phyloP scores from a whole-genome alignment of 2,113 vertebrate species.

The Thamnaconus septentrionalis region DNA sequence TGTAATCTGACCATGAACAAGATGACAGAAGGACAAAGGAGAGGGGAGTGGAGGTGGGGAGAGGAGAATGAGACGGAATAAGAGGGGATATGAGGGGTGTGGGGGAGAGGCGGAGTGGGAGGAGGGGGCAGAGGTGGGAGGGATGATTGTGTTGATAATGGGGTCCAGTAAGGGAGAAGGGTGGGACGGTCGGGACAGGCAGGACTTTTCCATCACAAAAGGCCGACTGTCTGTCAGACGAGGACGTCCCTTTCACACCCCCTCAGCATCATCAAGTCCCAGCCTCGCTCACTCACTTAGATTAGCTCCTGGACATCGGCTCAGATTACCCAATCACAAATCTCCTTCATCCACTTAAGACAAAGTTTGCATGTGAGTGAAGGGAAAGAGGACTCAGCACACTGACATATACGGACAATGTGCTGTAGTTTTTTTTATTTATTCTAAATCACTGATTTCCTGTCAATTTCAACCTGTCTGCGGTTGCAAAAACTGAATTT shows the following conservation, averaged over 20 bases:
- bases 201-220: slow-evolving; percentile 55
- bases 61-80: slow-evolving; percentile 22
- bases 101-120: too few species aligned
- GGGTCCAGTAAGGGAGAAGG: slow-evolving; percentile 17
- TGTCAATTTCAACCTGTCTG: too few species aligned
- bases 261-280: slow-evolving; percentile 47
- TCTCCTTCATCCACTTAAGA: slow-evolving; percentile 40
- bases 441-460: too few species aligned
- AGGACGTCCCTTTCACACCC: slow-evolving; percentile 42
- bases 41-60: slow-evolving; percentile 1
- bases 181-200: slow-evolving; percentile 13
- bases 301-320: slow-evolving; percentile 40
- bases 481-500: too few species aligned
- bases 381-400: slow-evolving; percentile 26
- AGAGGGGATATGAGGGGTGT: slow-evolving; percentile 15
- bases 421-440: background rate
- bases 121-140: slow-evolving; percentile 7
- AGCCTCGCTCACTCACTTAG: slow-evolving; percentile 17
- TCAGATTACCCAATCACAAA: slow-evolving; percentile 47
- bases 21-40: slow-evolving; percentile 26
- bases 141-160: slow-evolving; percentile 6
- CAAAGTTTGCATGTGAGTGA: slow-evolving; percentile 45
- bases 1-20: slow-evolving; percentile 41
- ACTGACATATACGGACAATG: background rate
- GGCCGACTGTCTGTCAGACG: slow-evolving; percentile 48